Base-by-base conservation (phyloP, 2,888 invertebrate genomes). In the Merodon equestris region DNA sequence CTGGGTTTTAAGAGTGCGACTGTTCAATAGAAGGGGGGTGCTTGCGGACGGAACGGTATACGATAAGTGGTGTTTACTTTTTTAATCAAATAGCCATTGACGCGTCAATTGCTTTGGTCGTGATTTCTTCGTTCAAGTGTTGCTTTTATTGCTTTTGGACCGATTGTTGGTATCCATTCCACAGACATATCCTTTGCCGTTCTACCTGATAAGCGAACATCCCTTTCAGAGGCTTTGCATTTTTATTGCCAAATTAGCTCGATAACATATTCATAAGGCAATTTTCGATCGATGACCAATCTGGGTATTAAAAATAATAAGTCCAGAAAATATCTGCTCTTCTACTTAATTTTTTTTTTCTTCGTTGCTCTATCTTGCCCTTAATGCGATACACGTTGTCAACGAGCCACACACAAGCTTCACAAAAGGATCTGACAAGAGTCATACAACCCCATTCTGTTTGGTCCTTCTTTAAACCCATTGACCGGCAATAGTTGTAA, bases 401-500 rank as follows among this genome's bases (percentile, higher is more conserved):
- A 63, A 57, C 17, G 45, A 68, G 44, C 17, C 12, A 14, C 40
- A 51, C 27, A 56, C 17, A 34, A 56, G 48, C 53, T 51, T 15
- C 45, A 36, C 15, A 38, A 63, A 58, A 72, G 73, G 73, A 57
- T 27, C 27, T 27, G 27, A 2, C 27, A 27, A 27, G 27, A 27
- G 7, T 47, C 50, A 12, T 40, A 13, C 13, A 27, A 42, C 15
- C 34, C 50, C 27, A 27, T 66, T 47, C 60, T 50, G 50, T 17
- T 56, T 15, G 45, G n/a, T 38, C 13, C 42, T 64, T 64, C 19
- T 61, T 48, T 57, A 71, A 81, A 63, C 81, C 75, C 56, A 79
- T 75, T 81, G 81, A 81, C 81, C 81, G 54, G 76, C 72, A 77
- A 77, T 77, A 72, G 81, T 77, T 81, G 77, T 87, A 87, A 87